Base-by-base conservation (phyloP, 2,113 vertebrate genomes). In the Meleagris gallopavo region DNA sequence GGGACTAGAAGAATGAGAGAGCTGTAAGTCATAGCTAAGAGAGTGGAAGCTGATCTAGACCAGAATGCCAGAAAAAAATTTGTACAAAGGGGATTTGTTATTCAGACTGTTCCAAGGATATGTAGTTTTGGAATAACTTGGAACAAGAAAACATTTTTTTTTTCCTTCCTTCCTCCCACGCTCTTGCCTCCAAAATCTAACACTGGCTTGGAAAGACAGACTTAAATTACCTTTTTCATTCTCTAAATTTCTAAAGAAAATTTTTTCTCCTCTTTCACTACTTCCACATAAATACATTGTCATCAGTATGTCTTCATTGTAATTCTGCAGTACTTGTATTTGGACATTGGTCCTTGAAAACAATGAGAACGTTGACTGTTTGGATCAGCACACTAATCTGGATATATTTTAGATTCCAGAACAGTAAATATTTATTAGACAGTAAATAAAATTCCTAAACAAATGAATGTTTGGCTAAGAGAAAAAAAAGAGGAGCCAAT, bases 361-460 rank as follows among this genome's bases (percentile, higher is more conserved):
- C 48, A 50, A 10, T 3, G 13, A 82, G 34, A 54, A n/a, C 67
- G 30, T 12, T 84, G 38, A 40, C 13, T 6, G 5, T 43, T 92
- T 72, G 71, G 41, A 46, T 69, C 30, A 50, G 48, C 22, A 69
- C 27, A 27, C 36, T 85, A 34, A 71, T 79, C 61, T 61, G 25
- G 4, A 25, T 71, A 27, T 50, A 50, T 24, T 50, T 24, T 50
- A 50, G 48, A 50, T 50, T 50, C 48, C 48, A 50, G 48, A 43
- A 43, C 3, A 17, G 83, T 66, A 90, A 93, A 72, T 90, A 94
- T 83, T 90, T 90, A 40, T 61, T 66, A 36, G 67, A 61, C 14
- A 27, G 27, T 55, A 94, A 90, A 57, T 62, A 74, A 90, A 55
- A 80, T 71, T 88, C 57, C 60, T 74, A 77, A 81, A 36, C 61